A percentile compares a stretch with the other conserved stretches of the same genome.
phyloP scores from a whole-genome alignment of 2,113 vertebrate genomes.

The Tachycineta bicolor region DNA sequence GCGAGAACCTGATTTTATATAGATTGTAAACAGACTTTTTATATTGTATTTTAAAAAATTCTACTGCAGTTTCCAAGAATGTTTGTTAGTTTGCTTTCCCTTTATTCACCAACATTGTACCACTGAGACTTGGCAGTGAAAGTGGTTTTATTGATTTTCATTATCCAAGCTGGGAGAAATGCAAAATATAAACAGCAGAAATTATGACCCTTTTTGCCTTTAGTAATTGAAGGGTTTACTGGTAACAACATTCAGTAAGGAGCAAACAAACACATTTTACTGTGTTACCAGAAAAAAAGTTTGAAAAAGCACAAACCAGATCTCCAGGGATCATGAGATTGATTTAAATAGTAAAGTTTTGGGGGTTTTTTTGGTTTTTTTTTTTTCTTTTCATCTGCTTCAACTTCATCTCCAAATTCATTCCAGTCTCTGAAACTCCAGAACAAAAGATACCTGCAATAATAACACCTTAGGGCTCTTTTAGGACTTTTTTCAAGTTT shows the following conservation, averaged over 20 bases:
- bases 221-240: conserved; percentile 52
- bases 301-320: conserved; percentile 7
- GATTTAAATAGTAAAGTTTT: not conserved
- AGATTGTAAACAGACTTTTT: not conserved
- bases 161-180: conserved; percentile 49
- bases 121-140: conserved; percentile 50
- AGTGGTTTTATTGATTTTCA: conserved; percentile 69
- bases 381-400: not conserved
- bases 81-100: conserved; percentile 30
- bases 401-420: not conserved
- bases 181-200: conserved; percentile 61
- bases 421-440: not conserved
- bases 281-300: conserved; percentile 11
- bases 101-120: conserved; percentile 36
- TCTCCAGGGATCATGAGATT: not conserved
- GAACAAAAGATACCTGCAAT: not conserved
- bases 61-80: not conserved
- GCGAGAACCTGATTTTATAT: not conserved
- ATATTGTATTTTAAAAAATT: not conserved
- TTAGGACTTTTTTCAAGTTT: not conserved
- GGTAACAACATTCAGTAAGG: conserved; percentile 40
- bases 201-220: conserved; percentile 59
- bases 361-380: not conserved
- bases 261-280: conserved; percentile 28
- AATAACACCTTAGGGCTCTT: not conserved